These are phyloP conservation scores for Diadegma fenestrale DNA, from an alignment of 2,888 invertebrate genomes.

Conservation along the genomic window DNA sequence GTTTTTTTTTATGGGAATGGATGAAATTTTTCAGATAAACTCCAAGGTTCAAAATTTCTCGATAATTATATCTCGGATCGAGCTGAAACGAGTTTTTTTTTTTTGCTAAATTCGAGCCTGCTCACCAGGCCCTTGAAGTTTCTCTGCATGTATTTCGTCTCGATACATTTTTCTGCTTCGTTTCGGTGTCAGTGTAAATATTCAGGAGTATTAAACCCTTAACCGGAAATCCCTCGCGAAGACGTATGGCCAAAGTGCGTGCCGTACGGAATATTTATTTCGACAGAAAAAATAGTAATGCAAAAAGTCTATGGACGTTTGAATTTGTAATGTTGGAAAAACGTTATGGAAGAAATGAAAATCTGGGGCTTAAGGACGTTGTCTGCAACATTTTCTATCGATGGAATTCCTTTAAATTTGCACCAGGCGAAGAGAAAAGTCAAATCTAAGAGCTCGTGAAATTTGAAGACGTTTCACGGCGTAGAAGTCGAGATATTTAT, in stretches of 20 bases:
- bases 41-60: neutral
- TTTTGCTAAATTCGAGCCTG: neutral
- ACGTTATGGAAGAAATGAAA: neutral
- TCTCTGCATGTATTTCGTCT: neutral
- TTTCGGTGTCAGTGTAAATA: constrained; percentile 1
- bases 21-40: neutral
- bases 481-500: too few relatives aligned
- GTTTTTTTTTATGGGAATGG: too few relatives aligned
- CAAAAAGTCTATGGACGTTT: neutral
- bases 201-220: neutral
- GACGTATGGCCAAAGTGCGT: constrained; percentile 2
- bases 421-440: too few relatives aligned
- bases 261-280: neutral
- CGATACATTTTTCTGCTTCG: neutral
- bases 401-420: too few relatives aligned
- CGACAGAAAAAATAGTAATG: neutral
- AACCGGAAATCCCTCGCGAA: neutral
- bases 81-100: neutral
- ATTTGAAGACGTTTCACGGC: too few relatives aligned
- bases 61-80: neutral
- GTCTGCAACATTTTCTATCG: too few relatives aligned
- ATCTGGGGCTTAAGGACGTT: too few relatives aligned
- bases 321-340: neutral
- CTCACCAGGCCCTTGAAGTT: neutral
- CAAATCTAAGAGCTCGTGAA: too few relatives aligned